Conservation (phyloP, 1,140 invertebrate genomes). For the Bombus huntii region DNA sequence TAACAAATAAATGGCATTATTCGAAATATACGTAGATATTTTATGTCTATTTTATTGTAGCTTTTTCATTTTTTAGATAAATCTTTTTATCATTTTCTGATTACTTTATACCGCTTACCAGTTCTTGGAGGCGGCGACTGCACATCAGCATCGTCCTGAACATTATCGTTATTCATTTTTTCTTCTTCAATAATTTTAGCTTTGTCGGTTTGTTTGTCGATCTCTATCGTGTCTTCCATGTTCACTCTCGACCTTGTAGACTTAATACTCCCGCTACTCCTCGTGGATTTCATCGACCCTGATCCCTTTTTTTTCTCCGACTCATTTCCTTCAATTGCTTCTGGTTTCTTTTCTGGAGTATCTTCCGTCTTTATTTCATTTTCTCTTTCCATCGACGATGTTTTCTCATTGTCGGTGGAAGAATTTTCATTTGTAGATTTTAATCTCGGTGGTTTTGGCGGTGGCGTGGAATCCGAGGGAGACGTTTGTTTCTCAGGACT, state of each 20-base stretch:
- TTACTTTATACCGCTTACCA: constrained; percentile 49
- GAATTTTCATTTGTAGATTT: constrained; percentile 60
- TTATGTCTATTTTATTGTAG: too few species aligned
- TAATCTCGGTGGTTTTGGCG: constrained; percentile 71
- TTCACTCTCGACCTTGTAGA: constrained; percentile 55
- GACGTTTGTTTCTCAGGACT: constrained; percentile 42
- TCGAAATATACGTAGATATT: too few species aligned
- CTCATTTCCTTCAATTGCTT: constrained; percentile 21
- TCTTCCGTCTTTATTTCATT: neutral
- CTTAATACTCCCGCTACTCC: constrained; percentile 51
- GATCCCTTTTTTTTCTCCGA: constrained; percentile 10
- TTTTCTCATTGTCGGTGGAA: neutral
- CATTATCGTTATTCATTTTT: constrained; percentile 36
- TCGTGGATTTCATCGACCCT: constrained; percentile 49
- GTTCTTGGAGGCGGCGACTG: constrained; percentile 66
- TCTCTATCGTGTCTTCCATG: constrained; percentile 59
- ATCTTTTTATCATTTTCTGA: neutral
- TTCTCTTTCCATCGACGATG: constrained; percentile 27
- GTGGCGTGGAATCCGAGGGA: constrained; percentile 50
- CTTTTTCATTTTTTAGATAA: too few species aligned
- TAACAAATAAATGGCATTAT: too few species aligned
- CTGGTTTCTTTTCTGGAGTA: neutral
- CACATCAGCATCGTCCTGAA: constrained; percentile 69
- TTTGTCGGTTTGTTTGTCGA: constrained; percentile 40
- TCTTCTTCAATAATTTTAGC: constrained; percentile 39